Base-by-base conservation (phyloP, 64 coral and sea anemone genomes). In the Actinia tenebrosa region DNA sequence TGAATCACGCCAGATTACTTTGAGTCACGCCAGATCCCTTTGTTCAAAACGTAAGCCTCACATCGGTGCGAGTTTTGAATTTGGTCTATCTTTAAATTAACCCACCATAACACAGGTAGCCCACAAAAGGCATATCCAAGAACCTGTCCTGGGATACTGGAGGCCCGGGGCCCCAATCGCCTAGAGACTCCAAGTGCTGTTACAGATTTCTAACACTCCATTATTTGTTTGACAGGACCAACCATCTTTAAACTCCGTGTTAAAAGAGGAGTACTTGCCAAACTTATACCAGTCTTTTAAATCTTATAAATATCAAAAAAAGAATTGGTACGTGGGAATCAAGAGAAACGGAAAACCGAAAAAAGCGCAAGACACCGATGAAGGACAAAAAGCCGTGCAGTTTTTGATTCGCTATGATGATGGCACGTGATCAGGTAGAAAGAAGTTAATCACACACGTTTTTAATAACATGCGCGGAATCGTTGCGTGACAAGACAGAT, bases 261-360 rank as follows among this genome's bases (percentile, higher is more conserved):
- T 95, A 23, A 71, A 82, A 14, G 94, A 95, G 87, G 75, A 85
- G 27, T 89, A 95, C 5, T 77, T 92, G 27, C 60, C 86, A 44
- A 95, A 95, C 26, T 25, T 82, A 19, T 95, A 87, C 47, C 91
- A 91, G 13, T 77, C 94, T 1, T 95, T 87, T 43, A 56, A 63
- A 2, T 95, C 93, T 0, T 89, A 87, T 53, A 86, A 86, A 56
- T 85, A 25, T 56, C 50, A 45, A 11, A 43, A 62, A 17, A 59
- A 26, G 54, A 17, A 43, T 64, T 96, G 94, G 94, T 47, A 87
- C 0, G 88, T 96, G 4, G 94, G 88, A n/a, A 88, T 96, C 50
- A 96, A 93, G 60, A 87, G 79, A 43, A 96, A 96, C 30, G 94
- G 94, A 0, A 89, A 88, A 60, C 80, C 86, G 16, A 97, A 97